Evolutionary conservation across 2,113 vertebrate species (phyloP).

Genomic region (Sceloporus undulatus): DNA sequence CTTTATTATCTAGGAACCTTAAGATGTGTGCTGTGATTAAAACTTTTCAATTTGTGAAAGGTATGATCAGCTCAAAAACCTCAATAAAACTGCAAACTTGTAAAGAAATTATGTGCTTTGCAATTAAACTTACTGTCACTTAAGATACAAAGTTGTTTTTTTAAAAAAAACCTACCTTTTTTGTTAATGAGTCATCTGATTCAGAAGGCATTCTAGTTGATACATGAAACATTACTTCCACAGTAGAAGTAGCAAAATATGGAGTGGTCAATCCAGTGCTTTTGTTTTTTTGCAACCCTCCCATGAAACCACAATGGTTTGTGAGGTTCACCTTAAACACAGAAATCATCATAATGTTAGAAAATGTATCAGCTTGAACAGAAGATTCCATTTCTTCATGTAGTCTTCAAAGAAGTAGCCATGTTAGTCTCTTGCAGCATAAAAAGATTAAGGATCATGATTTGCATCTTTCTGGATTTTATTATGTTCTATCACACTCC

Average conservation of each 20-base stretch:
- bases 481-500: too few species aligned
- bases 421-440: too few species aligned
- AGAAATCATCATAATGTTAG: slow-evolving; percentile 47
- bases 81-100: slow-evolving; percentile 15
- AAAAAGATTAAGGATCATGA: too few species aligned
- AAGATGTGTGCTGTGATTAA: slow-evolving; percentile 23
- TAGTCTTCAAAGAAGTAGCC: too few species aligned
- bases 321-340: slow-evolving; percentile 90
- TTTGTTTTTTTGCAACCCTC: slow-evolving; percentile 95
- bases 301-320: slow-evolving; percentile 98
- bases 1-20: not conserved
- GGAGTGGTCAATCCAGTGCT: slow-evolving; percentile 96
- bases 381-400: too few species aligned
- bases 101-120: slow-evolving; percentile 30
- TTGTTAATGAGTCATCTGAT: slow-evolving; percentile 96
- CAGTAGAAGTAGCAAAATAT: slow-evolving; percentile 97
- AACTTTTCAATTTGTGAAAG: not conserved
- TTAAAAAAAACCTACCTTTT: slow-evolving; percentile 85
- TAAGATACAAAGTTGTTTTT: slow-evolving; percentile 31
- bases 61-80: not conserved
- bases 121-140: slow-evolving; percentile 34
- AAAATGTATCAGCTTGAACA: slow-evolving; percentile 27
- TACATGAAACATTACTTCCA: slow-evolving; percentile 98
- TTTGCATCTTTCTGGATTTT: too few species aligned
- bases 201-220: slow-evolving; percentile 98